Base-by-base conservation (phyloP, 2,113 vertebrate genomes). In the Piprites chloris region DNA sequence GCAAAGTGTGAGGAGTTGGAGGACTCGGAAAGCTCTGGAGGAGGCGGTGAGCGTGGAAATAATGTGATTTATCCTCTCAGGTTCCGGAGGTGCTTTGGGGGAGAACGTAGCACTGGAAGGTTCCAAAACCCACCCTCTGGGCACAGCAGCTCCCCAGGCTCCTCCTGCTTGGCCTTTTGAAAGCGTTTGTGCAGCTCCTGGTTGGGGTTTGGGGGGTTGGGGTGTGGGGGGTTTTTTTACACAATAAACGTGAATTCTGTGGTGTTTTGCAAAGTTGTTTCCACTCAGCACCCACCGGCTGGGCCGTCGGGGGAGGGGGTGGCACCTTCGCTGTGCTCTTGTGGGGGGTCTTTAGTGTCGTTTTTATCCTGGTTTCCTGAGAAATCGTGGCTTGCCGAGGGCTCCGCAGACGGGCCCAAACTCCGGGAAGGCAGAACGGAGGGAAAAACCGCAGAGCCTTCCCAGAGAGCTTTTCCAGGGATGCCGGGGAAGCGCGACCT, bases 241-340 rank as follows among this genome's bases (percentile, higher is more conserved):
- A 23, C 33, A 58, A n/a, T 58, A 58, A 58, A 58, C n/a, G 33
- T n/a, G 55, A 23, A 58, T 58, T n/a, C 13, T 56, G 32, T 28
- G 14, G 50, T 33, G 55, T n/a, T 56, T 58, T n/a, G 55, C 55
- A n/a, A n/a, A 58, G 55, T 23, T 23, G 55, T 58, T 23, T n/a
- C 32, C 33, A 4, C 55, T 58, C 55, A 3, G 5, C 13, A 2
- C 33, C 23, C 9, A 3, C 26, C 16, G 50, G 5, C 16, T 9
- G 33, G 55, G 55, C 33, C n/a, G 21, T 21, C 8, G 55, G 59
- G 59, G 55, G 35, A 18, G 30, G 63, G 59, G 21, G 22, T 3
- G 41, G 44, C 14, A 0, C 30, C 2, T 0, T 32, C 3, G 0
- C 6, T n/a, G 52, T 27, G 2, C 22, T 49, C 44, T 14, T 19